Evolutionary conservation across 2,797 vertebrate genomes (phyloP), one percentile per base, ranked within the genome.

Genomic region (Fratercula arctica): DNA sequence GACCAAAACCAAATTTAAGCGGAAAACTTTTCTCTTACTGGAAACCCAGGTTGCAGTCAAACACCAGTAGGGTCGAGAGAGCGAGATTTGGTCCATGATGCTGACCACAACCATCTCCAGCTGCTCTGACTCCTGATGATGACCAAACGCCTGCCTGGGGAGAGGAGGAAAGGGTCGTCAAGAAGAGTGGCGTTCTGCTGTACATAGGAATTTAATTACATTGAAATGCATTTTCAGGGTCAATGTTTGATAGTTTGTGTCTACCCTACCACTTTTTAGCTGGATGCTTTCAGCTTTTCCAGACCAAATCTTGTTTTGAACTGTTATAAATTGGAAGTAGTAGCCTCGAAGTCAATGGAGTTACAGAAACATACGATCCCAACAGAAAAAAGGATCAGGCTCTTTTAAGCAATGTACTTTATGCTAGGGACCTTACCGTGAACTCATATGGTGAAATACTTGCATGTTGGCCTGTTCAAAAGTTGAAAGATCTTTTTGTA

Each of bases 401-500:
- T 81, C 31, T 93, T 90, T 85, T 68, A 75, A 94, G 50, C 31
- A 80, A 33, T 51, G 21, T 26, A 14, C 20, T 60, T 91, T 75
- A 31, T 41, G 29, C 33, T 68, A 45, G 31, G 66, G 66, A 87
- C 81, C 50, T 93, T 89, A 87, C 33, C 1, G 3, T 92, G 89
- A 95, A 83, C 85, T 88, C 85, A 85, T n/a, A 83, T 56, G 46
- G n/a, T 9, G 7, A 95, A 92, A 82, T 82, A 33, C 31, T 90
- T 75, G 8, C 16, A 53, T 21, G 45, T 67, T 84, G n/a, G 73
- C 82, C 63, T 90, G 39, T 45, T 85, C 66, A 46, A 91, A 96
- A 70, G 43, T 48, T 90, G 69, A 94, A 95, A 93, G 70, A 86
- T 51, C 68, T 77, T 90, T 83, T 85, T 79, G 39, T 48, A 74